These are phyloP conservation scores for Orthonyx spaldingii DNA, from an alignment of 2,113 vertebrate species.

Conservation along the genomic window DNA sequence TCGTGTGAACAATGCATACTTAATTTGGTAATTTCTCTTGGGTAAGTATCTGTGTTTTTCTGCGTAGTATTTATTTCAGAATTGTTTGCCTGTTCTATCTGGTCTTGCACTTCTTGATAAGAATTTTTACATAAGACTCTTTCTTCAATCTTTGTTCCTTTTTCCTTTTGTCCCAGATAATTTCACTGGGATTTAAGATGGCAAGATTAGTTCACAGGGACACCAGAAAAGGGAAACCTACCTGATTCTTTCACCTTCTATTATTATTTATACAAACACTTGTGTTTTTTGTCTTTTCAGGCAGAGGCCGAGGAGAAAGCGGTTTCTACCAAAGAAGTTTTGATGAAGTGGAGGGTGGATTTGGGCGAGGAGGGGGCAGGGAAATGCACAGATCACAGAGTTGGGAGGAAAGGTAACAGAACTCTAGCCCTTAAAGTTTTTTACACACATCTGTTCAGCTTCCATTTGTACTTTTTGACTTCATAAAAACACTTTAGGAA, in stretches of 20 bases:
- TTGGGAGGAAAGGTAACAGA: slow-evolving; percentile 96
- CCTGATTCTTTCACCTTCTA: background rate
- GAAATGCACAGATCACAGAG: slow-evolving; percentile 99
- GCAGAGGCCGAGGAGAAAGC: slow-evolving; percentile 94
- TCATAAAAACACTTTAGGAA: background rate
- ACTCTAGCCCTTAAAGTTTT: background rate
- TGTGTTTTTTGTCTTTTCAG: slow-evolving; percentile 75
- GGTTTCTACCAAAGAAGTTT: slow-evolving; percentile 99
- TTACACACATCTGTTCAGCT: background rate
- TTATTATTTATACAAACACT: slow-evolving; percentile 18
- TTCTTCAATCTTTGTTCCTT: background rate
- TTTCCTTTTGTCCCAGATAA: background rate
- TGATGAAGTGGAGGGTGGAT: slow-evolving; percentile 96
- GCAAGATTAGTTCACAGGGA: background rate
- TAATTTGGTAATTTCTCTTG: background rate
- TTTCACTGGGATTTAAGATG: background rate
- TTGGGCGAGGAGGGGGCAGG: slow-evolving; percentile 88
- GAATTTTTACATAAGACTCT: background rate
- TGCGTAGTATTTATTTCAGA: background rate
- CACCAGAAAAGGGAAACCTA: background rate
- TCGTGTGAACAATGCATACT: background rate
- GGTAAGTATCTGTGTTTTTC: slow-evolving; percentile 32
- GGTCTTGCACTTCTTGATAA: background rate
- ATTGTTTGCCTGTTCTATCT: background rate
- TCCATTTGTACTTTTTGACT: slow-evolving; percentile 5